Conservation (phyloP, 1,140 invertebrate species). For the Apis mellifera region Amel_HAv3.1 CM009945.2:5920001-5920500, state of each 20-base stretch:
- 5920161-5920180: neutral
- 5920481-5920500: no score
- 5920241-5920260: no score
- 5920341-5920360: neutral
- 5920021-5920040: neutral
- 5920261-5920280: neutral
- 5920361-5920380: neutral
- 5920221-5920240: no score
- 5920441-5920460: no score
- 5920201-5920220: no score
- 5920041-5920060: neutral
- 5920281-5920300: slow-evolving; percentile 40
- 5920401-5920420: slow-evolving; percentile 8
- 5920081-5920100: slow-evolving; percentile 43
- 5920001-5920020: neutral
- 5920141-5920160: neutral
- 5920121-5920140: no score
- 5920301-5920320: slow-evolving; percentile 13
- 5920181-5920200: neutral
- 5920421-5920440: neutral
- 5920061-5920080: slow-evolving; percentile 39
- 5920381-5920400: neutral
- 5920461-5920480: no score
- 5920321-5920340: no score
- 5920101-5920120: neutral